Evolutionary conservation across 2,797 vertebrate genomes (phyloP).

Genomic region (Halcyon chelicuti): DNA sequence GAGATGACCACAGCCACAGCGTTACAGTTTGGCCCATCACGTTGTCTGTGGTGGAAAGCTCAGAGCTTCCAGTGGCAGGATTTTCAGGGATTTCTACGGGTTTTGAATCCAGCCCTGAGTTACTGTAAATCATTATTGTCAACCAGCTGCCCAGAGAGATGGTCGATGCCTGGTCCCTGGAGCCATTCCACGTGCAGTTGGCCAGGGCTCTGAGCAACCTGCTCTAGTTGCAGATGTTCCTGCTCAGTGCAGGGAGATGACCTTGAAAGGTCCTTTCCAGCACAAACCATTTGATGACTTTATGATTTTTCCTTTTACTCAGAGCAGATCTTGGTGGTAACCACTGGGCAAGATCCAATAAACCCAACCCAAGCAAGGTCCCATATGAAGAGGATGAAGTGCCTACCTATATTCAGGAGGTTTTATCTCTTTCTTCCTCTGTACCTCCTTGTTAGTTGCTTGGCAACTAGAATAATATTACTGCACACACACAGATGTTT

Average conservation of each 20-base stretch:
- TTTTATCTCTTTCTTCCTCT: constrained; percentile 7
- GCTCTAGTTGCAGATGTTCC: neutral
- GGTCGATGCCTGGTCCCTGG: neutral
- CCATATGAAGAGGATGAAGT: neutral
- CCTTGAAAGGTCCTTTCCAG: neutral
- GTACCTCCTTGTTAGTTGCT: constrained; percentile 1
- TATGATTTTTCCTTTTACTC: neutral
- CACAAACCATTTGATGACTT: neutral
- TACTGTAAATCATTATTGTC: neutral
- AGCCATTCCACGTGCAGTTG: neutral
- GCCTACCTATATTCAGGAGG: neutral
- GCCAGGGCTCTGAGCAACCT: neutral
- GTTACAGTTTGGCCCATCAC: neutral
- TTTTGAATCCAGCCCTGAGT: neutral
- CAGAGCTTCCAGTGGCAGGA: neutral
- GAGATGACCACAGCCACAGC: neutral
- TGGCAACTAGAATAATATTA: constrained; percentile 36
- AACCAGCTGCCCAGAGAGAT: neutral
- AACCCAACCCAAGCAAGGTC: neutral
- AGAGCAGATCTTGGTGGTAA: neutral
- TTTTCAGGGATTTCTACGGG: neutral
- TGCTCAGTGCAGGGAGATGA: neutral
- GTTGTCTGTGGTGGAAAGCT: accelerated
- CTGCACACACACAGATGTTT: neutral
- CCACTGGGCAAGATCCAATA: neutral